Evolutionary conservation across 2,113 vertebrate genomes (phyloP), one percentile per base, ranked within the genome.

Genomic region (Zosterops borbonicus): DNA sequence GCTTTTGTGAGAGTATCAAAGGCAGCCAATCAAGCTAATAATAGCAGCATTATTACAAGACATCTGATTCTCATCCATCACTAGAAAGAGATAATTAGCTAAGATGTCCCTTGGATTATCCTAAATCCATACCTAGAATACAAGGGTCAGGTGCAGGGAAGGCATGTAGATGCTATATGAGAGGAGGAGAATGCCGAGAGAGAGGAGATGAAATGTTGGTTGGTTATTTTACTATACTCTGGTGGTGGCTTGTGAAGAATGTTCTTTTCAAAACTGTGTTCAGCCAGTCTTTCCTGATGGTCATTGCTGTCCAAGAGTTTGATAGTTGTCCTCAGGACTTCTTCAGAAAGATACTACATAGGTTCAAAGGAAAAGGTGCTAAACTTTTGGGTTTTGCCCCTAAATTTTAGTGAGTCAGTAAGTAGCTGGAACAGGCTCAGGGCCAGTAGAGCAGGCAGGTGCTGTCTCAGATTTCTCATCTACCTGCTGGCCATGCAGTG

Each of bases 1-100:
- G 68, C 50, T 90, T 95, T 78, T 81, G 68, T 88, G 75, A 90
- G 59, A 77, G 50, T 86, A 88, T 62, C 59, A 81, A 92, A 95
- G 82, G 82, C 85, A 88, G 41, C 58, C 74, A 86, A 93, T 94
- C 88, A 88, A 77, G 75, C 63, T 93, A 92, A 88, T 92, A 93
- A 86, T 80, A 88, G 71, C 75, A 92, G 37, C 55, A 46, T 93
- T 94, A 95, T 90, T 95, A 63, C 7, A 83, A 77, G 59, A 56
- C 1, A 5, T 83, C 75, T 86, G 79, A 90, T 95, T 90, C 83
- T 88, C 90, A 80, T 93, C 82, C 59, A 80, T 96, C 82, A 87
- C 49, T 90, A 76, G 82, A 62, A 95, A 76, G 60, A 91, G 49
- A 63, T 56, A 82, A 89, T 91, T 94, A 87, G 70, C 27, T 12